Conservation (phyloP, 2,113 vertebrate species). For the Daboia siamensis region DNA sequence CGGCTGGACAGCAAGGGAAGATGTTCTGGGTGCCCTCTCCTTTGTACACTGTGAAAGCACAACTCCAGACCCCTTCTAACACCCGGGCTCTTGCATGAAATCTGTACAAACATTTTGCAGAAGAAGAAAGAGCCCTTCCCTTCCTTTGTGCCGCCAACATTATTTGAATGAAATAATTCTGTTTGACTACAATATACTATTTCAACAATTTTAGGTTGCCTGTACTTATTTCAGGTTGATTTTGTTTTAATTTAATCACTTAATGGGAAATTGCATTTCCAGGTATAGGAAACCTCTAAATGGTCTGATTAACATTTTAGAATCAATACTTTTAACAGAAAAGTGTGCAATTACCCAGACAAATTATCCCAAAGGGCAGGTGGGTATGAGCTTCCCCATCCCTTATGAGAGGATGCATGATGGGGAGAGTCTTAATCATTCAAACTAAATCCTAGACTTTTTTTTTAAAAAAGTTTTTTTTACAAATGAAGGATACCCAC, state of each 20-base stretch:
- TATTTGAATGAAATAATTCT: slow-evolving; percentile 70
- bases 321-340: slow-evolving; percentile 67
- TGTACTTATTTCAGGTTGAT: slow-evolving; percentile 60
- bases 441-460: background rate
- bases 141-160: accelerated
- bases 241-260: slow-evolving; percentile 65
- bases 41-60: background rate
- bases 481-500: background rate
- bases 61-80: background rate
- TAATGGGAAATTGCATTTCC: slow-evolving; percentile 63
- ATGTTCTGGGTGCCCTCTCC: background rate
- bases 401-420: accelerated
- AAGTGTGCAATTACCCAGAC: slow-evolving; percentile 59
- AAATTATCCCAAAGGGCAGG: slow-evolving; percentile 51
- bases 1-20: background rate
- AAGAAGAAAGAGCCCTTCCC: accelerated
- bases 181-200: slow-evolving; percentile 62
- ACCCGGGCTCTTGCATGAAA: background rate
- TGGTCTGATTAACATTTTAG: slow-evolving; percentile 65
- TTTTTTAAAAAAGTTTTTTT: background rate
- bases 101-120: accelerated
- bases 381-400: accelerated
- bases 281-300: slow-evolving; percentile 56
- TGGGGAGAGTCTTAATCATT: background rate
- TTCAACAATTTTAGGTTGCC: slow-evolving; percentile 68